These are phyloP conservation scores for Drosophila ogumai DNA, from an alignment of 1,140 invertebrate genomes.

Conservation along the genomic window DNA sequence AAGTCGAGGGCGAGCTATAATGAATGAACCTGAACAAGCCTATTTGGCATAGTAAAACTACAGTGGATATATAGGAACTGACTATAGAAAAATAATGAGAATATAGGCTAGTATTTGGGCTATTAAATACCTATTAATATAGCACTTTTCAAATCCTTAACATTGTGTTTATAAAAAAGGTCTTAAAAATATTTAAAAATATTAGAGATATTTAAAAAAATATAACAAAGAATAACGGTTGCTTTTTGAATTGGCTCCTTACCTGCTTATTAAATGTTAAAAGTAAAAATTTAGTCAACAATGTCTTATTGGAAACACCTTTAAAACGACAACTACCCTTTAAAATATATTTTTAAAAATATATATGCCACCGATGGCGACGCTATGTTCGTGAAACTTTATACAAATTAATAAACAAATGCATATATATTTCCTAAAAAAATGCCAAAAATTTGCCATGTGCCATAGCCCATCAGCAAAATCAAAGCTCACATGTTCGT, in stretches of 20 bases:
- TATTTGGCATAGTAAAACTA: constrained; percentile 43
- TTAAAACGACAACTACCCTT: neutral
- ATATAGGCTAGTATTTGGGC: neutral
- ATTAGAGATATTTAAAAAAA: neutral
- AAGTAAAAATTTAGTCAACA: neutral
- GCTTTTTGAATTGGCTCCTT: neutral
- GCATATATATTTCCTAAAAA: constrained; percentile 23
- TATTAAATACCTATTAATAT: neutral
- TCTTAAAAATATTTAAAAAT: neutral
- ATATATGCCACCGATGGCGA: neutral
- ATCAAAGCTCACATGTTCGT: constrained; percentile 40
- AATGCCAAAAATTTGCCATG: constrained; percentile 35
- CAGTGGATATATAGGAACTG: constrained; percentile 11
- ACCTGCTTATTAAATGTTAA: fast-evolving
- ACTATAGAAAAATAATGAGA: neutral
- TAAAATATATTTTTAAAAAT: constrained; percentile 27
- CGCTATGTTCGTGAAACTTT: constrained; percentile 20
- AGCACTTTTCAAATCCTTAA: neutral
- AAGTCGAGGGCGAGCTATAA: constrained; percentile 35
- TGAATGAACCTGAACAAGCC: constrained; percentile 37
- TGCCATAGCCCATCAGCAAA: constrained; percentile 44
- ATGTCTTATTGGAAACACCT: neutral
- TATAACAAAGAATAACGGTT: no score
- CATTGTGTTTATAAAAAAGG: neutral
- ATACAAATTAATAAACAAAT: constrained; percentile 56